Evolutionary conservation across 2,888 invertebrate species (phyloP).

Genomic region (Penaeus monodon): DNA sequence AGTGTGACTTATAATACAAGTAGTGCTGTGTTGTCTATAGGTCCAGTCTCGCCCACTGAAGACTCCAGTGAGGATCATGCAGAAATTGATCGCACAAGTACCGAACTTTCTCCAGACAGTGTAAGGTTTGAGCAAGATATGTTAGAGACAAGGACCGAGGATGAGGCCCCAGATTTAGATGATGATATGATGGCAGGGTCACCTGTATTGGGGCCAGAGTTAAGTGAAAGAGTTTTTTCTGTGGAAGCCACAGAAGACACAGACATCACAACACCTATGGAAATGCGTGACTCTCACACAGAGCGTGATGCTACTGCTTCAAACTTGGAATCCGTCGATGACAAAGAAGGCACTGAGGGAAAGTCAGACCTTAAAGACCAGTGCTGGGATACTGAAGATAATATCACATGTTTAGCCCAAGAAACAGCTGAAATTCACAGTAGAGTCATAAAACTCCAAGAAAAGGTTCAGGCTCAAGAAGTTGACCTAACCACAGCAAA

Average conservation of each 20-base stretch:
- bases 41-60: constrained; percentile 65
- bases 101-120: constrained; percentile 63
- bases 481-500: constrained; percentile 45
- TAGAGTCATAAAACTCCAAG: constrained; percentile 44
- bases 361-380: constrained; percentile 36
- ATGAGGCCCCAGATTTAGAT: constrained; percentile 69
- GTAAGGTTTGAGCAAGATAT: constrained; percentile 66
- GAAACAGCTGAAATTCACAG: constrained; percentile 52
- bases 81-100: constrained; percentile 66
- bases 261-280: constrained; percentile 65
- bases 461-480: constrained; percentile 37
- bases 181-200: constrained; percentile 67
- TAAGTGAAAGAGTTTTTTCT: constrained; percentile 61
- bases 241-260: constrained; percentile 65
- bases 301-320: constrained; percentile 62
- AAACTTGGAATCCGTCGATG: constrained; percentile 58
- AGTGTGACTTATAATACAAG: constrained; percentile 54
- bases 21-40: constrained; percentile 41
- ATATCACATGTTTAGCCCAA: constrained; percentile 41
- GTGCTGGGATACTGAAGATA: constrained; percentile 15
- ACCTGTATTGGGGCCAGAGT: constrained; percentile 60
- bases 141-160: constrained; percentile 69
- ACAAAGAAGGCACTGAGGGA: constrained; percentile 43
- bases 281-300: constrained; percentile 64
- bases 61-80: constrained; percentile 66